These are phyloP conservation scores for Struthio camelus DNA, from an alignment of 2,113 vertebrate genomes.

Conservation along the genomic window DNA sequence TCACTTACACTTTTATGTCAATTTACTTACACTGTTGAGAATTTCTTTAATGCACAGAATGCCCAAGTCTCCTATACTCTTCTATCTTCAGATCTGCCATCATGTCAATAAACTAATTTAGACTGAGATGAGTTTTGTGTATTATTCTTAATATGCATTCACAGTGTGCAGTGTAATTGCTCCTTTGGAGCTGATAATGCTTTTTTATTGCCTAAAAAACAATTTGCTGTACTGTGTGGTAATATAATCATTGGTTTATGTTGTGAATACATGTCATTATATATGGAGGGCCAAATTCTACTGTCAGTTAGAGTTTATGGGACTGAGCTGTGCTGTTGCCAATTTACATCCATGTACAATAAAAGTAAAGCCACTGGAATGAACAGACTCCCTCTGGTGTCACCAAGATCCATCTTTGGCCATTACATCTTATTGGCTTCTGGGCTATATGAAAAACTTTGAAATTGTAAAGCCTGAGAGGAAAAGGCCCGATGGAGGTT, in stretches of 20 bases:
- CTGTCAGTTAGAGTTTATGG: not conserved
- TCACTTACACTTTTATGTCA: not conserved
- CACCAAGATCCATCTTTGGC: not conserved
- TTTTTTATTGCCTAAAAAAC: conserved; percentile 33
- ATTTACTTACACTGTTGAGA: not conserved
- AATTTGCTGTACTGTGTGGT: not conserved
- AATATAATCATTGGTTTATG: conserved; percentile 36
- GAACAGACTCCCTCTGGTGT: not conserved
- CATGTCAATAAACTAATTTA: conserved; percentile 21
- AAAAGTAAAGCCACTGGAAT: not conserved
- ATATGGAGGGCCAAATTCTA: not conserved
- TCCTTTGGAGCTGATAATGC: conserved; percentile 67
- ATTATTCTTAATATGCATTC: conserved; percentile 60
- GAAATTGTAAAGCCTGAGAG: not conserved
- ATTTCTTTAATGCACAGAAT: not conserved
- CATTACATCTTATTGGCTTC: fast-evolving
- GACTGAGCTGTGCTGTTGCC: not conserved
- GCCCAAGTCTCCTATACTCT: not conserved
- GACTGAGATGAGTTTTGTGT: conserved; percentile 12
- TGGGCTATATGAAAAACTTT: not conserved
- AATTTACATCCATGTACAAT: not conserved
- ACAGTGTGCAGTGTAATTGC: conserved; percentile 61
- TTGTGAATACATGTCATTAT: not conserved
- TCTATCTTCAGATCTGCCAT: conserved; percentile 30
- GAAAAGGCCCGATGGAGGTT: not conserved